phyloP scores from a whole-genome alignment of 2,797 vertebrate genomes.

The Glyptemys insculpta region DNA sequence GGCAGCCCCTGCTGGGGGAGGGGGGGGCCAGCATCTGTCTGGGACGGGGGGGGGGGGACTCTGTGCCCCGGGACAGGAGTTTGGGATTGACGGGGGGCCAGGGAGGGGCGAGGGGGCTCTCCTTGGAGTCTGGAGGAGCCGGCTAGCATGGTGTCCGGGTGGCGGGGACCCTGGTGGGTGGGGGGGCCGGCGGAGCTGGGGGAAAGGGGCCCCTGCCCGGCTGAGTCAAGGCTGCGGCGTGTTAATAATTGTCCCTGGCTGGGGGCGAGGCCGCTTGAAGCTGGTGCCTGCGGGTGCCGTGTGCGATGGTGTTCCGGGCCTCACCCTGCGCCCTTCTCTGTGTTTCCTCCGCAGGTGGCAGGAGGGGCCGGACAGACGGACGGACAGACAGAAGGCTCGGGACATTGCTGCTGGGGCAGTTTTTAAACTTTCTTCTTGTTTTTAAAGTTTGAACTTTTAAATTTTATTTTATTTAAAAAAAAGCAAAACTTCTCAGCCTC shows the following conservation, averaged over 20 bases:
- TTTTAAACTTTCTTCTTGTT: neutral
- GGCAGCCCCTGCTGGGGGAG: neutral
- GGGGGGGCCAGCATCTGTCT: neutral
- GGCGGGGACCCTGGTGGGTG: too few relatives aligned
- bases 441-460: slow-evolving; percentile 11
- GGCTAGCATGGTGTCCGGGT: neutral
- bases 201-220: neutral
- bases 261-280: neutral
- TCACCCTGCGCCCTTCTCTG: neutral
- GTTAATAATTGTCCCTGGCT: slow-evolving; percentile 16
- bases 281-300: neutral
- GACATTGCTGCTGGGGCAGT: neutral
- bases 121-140: neutral
- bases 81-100: neutral
- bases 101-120: neutral
- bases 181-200: neutral
- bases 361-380: slow-evolving; percentile 28
- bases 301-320: neutral
- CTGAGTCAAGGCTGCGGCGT: slow-evolving; percentile 16
- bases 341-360: slow-evolving; percentile 76
- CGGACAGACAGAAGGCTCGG: neutral
- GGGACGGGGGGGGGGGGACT: neutral
- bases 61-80: neutral
- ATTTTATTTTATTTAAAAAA: neutral
- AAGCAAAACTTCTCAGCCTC: neutral